Evolutionary conservation across 1,140 invertebrate species (phyloP).

Genomic region (Lordiphosa clarofinis): DNA sequence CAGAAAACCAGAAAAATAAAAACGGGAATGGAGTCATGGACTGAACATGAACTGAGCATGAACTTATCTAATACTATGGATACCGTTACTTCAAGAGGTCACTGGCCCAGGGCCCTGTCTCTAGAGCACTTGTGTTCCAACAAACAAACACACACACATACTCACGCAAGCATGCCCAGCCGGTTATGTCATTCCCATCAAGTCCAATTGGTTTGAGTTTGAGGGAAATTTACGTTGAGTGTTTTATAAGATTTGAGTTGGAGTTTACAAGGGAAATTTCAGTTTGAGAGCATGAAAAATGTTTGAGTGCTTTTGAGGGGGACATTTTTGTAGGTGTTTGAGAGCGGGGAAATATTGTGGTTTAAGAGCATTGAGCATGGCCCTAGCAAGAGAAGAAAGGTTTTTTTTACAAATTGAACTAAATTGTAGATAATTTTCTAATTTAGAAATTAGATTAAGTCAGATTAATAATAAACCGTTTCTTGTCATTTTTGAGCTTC

Average conservation of each 20-base stretch:
- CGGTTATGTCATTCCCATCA: slow-evolving; percentile 59
- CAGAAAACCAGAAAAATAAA: slow-evolving; percentile 17
- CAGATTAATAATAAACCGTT: too few relatives aligned
- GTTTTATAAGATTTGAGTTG: slow-evolving; percentile 12
- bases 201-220: slow-evolving; percentile 33
- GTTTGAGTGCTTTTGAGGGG: background rate
- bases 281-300: slow-evolving; percentile 1
- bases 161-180: slow-evolving; percentile 16
- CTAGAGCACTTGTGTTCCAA: slow-evolving; percentile 45
- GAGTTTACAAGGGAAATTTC: slow-evolving; percentile 6
- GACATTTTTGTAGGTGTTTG: background rate
- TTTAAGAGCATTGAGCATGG: background rate
- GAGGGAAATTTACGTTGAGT: slow-evolving; percentile 22
- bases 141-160: slow-evolving; percentile 11
- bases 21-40: slow-evolving; percentile 15
- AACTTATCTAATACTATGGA: slow-evolving; percentile 73
- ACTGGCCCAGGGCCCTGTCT: slow-evolving; percentile 42
- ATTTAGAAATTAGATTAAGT: too few relatives aligned
- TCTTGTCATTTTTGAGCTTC: too few relatives aligned
- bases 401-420: too few relatives aligned
- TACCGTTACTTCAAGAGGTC: slow-evolving; percentile 65
- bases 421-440: too few relatives aligned
- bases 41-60: slow-evolving; percentile 20
- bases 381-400: too few relatives aligned
- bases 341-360: slow-evolving; percentile 8